Base-by-base conservation (phyloP, 2,888 invertebrate species). In the Eupithecia centaureata region DNA sequence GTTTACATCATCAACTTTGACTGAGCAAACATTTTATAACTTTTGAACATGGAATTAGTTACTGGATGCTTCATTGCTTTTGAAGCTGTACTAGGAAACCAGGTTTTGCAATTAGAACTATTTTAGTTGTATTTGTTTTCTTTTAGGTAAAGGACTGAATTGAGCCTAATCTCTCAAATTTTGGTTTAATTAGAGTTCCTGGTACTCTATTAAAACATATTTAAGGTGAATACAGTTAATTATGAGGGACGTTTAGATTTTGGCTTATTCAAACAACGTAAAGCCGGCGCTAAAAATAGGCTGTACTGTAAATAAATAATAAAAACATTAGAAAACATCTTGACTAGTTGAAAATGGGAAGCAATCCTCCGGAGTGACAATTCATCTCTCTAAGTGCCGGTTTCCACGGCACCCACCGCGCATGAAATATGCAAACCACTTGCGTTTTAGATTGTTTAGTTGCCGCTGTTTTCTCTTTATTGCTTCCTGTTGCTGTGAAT, bases 341-440 rank as follows among this genome's bases (percentile, higher is more conserved):
- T 18, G 57, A 38, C 59, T 59, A 38, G 76, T 59, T 35, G 59
- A 59, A 58, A 38, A n/a, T 25, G 18, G 25, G 25, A 86, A 87
- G 88, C 86, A 88, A 90, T 89, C 81, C 83, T 76, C 80, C 77
- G 78, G 80, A 90, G 89, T 88, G 88, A 88, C 89, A 84, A 90
- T 90, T 90, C 89, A 90, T 91, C 87, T 88, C 80, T 81, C 73
- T 86, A 82, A 89, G 87, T 86, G 87, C 82, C 76, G 77, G 77
- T 82, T 82, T 75, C 80, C 77, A 78, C 75, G 77, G 62, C 77
- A 73, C 70, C 80, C 51, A 61, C 56, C 51, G 71, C 68, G 78
- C 77, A 86, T 89, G 83, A 90, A 89, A 86, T 88, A 90, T 90
- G 85, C 85, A 85, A 81, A 86, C 82, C 85, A 80, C 81, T 86